A percentile compares a stretch with the other conserved stretches of the same genome.
Conservation (phyloP, 2,888 invertebrate genomes). For the Eristalinus sepulchralis region DNA sequence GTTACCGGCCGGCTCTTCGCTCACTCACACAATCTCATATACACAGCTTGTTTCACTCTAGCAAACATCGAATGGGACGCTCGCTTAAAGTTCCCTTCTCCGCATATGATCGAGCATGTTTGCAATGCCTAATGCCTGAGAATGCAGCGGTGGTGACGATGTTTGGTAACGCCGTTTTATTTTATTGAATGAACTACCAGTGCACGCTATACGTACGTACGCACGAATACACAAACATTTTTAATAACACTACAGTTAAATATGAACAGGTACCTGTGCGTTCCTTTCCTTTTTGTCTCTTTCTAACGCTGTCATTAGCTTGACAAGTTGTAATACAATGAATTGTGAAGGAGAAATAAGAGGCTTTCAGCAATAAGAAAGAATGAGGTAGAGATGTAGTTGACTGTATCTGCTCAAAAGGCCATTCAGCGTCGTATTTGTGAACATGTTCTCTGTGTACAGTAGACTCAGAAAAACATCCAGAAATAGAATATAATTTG, state of each 20-base stretch:
- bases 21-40: not conserved
- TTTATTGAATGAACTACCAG: conserved; percentile 54
- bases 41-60: conserved; percentile 12
- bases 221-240: not conserved
- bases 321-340: conserved; percentile 62
- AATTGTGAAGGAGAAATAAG: conserved; percentile 45
- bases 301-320: conserved; percentile 53
- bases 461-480: conserved; percentile 55
- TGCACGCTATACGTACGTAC: not conserved
- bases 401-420: conserved; percentile 44
- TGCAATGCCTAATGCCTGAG: conserved; percentile 10
- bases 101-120: conserved; percentile 16
- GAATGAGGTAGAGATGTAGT: conserved; percentile 28
- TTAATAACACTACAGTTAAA: conserved; percentile 48
- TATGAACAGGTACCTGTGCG: conserved; percentile 59
- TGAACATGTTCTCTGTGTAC: conserved; percentile 47
- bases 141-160: conserved; percentile 14
- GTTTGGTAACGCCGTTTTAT: conserved; percentile 38
- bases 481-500: conserved; percentile 65
- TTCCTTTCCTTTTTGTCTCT: conserved; percentile 21
- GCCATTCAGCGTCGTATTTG: conserved; percentile 47
- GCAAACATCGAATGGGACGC: conserved; percentile 10
- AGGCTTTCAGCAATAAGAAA: not conserved
- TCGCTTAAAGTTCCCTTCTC: not conserved
- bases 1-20: conserved; percentile 49